Percentiles rank a stretch among this genome's conserved stretches.
These are phyloP conservation scores for Chorisops tibialis DNA, from an alignment of 2,888 invertebrate species.

Conservation along the genomic window DNA sequence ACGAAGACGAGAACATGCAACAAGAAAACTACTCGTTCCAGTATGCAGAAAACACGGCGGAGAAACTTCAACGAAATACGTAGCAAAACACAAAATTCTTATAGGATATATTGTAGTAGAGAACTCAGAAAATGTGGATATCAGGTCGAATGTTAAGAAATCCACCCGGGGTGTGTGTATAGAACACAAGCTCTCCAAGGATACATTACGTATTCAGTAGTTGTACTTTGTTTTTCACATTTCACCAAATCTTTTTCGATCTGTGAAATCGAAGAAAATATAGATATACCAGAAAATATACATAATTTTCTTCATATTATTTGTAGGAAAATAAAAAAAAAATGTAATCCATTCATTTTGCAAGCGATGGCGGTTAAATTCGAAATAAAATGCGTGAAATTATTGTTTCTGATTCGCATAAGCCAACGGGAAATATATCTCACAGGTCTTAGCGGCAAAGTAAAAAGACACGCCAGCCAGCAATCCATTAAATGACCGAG, in stretches of 20 bases:
- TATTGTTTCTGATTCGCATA: background rate
- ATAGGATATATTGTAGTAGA: no score
- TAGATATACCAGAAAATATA: no score
- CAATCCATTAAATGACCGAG: slow-evolving; percentile 20
- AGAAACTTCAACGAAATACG: no score
- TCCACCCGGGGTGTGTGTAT: no score
- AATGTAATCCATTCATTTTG: background rate
- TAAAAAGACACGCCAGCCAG: background rate
- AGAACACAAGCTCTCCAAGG: background rate
- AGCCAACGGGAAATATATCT: slow-evolving; percentile 1
- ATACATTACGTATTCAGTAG: slow-evolving; percentile 18
- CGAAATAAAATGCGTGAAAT: background rate
- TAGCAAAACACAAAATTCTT: no score
- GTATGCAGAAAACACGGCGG: no score
- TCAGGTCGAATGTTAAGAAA: no score
- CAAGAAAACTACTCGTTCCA: no score
- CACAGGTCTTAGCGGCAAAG: slow-evolving; percentile 14
- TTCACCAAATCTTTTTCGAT: slow-evolving; percentile 18
- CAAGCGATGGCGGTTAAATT: background rate
- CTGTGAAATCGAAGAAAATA: slow-evolving; percentile 11
- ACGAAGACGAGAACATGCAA: background rate
- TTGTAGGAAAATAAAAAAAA: background rate
- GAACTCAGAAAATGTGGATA: no score
- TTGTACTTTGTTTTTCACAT: slow-evolving; percentile 10
- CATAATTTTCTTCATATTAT: slow-evolving; percentile 11